Evolutionary conservation across 2,888 invertebrate species (phyloP).

Genomic region (Antheraea yamamai): DNA sequence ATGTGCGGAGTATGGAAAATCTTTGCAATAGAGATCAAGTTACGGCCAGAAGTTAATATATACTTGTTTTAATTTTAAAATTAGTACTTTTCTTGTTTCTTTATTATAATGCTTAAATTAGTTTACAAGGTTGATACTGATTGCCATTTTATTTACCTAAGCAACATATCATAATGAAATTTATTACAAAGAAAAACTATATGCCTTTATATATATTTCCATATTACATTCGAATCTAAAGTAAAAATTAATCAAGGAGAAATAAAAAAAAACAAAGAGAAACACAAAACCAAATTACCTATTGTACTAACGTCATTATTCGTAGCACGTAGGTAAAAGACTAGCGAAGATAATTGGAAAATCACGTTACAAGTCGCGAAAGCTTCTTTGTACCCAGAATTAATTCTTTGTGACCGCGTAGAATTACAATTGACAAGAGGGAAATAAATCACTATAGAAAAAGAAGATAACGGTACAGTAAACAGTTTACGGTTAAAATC

Average conservation of each 20-base stretch:
- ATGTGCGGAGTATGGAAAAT: background rate
- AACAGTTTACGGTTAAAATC: background rate
- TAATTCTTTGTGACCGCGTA: background rate
- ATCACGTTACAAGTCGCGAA: conserved; percentile 1
- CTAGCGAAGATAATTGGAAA: background rate
- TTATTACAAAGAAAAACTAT: too few relatives aligned
- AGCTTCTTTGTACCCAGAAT: conserved; percentile 7
- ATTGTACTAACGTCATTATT: conserved; percentile 5
- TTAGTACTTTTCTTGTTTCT: background rate
- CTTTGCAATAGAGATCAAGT: background rate
- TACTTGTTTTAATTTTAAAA: background rate
- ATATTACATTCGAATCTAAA: background rate
- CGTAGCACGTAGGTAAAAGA: background rate
- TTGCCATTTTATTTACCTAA: background rate
- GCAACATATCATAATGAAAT: background rate
- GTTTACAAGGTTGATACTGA: background rate
- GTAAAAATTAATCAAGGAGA: background rate
- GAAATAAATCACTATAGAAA: background rate
- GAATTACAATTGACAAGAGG: background rate
- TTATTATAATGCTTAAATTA: too few relatives aligned
- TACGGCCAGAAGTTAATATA: background rate
- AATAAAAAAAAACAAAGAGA: background rate
- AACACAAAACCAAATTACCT: conserved; percentile 11
- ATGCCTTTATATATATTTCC: too few relatives aligned
- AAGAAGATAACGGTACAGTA: background rate